Evolutionary conservation across 2,888 invertebrate species (phyloP), one percentile per base, ranked within the genome.

Genomic region (Griposia aprilina): DNA sequence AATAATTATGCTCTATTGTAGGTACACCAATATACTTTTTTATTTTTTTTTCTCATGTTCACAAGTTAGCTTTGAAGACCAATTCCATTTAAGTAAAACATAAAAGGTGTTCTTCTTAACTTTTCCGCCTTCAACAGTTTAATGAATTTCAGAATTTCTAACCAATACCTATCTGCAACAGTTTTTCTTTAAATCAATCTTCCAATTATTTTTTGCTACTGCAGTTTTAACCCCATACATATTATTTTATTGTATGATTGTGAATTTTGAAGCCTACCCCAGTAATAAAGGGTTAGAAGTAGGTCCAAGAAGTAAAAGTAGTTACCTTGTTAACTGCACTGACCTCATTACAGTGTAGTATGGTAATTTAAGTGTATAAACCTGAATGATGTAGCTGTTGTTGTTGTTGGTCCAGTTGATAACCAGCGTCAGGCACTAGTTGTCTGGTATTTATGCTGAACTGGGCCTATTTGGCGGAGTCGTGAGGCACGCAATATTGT

Each of bases 311-410:
- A 60, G 50, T 52, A 30, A 52, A 79, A 60, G 8, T 60, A 1
- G 45, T n/a, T 79, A 41, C n/a, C 8, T 15, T 30, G 77, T 68
- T 79, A 45, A 60, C 59, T 78, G 59, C 77, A 23, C 30, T 80
- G 60, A 80, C 80, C 77, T 4, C 60, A 48, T 76, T 76, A 57
- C 55, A 13, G 48, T 17, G 26, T 36, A 48, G 11, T 78, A 80
- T 70, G 80, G 30, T 80, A 52, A 80, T 78, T 80, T 11, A n/a
- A 52, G 30, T 11, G 20, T 52, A 78, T 60, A 79, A 79, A 77
- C 20, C n/a, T 78, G 41, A 79, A 68, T 45, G 30, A 60, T 60
- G 41, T 60, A 45, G 41, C 20, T 15, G 41, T 50, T 52, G 30
- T 52, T 52, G 41, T 17, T 20, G 41, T 50, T 36, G 30, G 30